Conservation (phyloP, 2,888 invertebrate genomes). For the Ariolimax columbianus region DNA sequence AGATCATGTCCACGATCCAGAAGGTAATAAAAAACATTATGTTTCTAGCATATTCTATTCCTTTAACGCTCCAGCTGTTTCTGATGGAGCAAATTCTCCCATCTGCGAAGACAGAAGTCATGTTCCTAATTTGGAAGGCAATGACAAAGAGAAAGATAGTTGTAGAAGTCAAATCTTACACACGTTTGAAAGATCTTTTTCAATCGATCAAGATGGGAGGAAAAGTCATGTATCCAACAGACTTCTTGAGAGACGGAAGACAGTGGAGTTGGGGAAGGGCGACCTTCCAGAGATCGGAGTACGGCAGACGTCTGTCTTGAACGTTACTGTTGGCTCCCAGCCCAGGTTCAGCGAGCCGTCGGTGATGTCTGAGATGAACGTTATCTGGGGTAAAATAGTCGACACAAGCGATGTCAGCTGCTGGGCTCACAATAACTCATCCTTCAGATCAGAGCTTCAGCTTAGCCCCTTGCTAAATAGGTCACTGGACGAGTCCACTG, state of each 20-base stretch:
- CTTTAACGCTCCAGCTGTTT: neutral
- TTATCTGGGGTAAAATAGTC: conserved; percentile 47
- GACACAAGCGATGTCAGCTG: conserved; percentile 16
- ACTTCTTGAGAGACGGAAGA: conserved; percentile 36
- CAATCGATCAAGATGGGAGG: conserved; percentile 10
- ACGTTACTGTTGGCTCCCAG: conserved; percentile 22
- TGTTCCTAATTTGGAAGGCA: neutral
- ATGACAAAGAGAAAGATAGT: neutral
- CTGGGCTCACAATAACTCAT: neutral
- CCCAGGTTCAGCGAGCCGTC: neutral
- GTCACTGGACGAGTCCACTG: conserved; percentile 31
- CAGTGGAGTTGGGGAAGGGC: conserved; percentile 30
- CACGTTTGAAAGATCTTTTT: conserved; percentile 16
- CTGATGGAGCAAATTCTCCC: neutral
- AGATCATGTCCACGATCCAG: neutral
- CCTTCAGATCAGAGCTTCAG: conserved; percentile 12
- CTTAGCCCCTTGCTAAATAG: neutral
- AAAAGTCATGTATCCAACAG: conserved; percentile 13
- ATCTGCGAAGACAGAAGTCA: too few relatives aligned
- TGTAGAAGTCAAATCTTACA: neutral
- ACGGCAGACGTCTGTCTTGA: conserved; percentile 23
- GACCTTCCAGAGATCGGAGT: conserved; percentile 20
- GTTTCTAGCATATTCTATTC: neutral
- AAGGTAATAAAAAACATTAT: neutral
- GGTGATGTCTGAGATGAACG: conserved; percentile 39